Conservation (phyloP, 2,888 invertebrate genomes). For the Diaprepes abbreviatus region DNA sequence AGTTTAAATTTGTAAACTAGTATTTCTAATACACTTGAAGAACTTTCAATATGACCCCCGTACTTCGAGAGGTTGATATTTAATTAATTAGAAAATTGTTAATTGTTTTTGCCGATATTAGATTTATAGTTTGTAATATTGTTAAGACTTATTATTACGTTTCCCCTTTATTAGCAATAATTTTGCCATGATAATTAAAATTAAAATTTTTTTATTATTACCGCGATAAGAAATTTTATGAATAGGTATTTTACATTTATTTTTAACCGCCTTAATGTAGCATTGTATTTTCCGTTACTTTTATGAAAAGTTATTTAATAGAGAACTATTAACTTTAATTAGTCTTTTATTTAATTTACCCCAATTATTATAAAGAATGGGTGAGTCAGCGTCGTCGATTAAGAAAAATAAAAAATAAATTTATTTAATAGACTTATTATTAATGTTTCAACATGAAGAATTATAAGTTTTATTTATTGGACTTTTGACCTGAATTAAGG, state of each 20-base stretch:
- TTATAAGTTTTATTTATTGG: slow-evolving; percentile 4
- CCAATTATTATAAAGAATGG: slow-evolving; percentile 55
- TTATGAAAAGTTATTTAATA: slow-evolving; percentile 57
- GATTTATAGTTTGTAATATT: slow-evolving; percentile 47
- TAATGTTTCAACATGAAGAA: slow-evolving; percentile 13
- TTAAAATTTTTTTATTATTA: slow-evolving; percentile 19
- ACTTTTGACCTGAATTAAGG: slow-evolving; percentile 6
- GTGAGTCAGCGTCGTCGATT: slow-evolving; percentile 37
- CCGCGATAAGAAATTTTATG: slow-evolving; percentile 20
- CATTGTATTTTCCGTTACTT: slow-evolving; percentile 55
- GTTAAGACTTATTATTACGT: slow-evolving; percentile 20
- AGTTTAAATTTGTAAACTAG: too few species aligned
- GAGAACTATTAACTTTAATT: slow-evolving; percentile 62
- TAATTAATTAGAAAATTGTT: slow-evolving; percentile 42
- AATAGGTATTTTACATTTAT: slow-evolving; percentile 16
- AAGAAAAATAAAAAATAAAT: slow-evolving; percentile 52
- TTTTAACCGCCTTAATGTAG: slow-evolving; percentile 7
- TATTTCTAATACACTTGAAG: too few species aligned
- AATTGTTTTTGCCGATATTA: slow-evolving; percentile 47
- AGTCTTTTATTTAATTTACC: slow-evolving; percentile 60
- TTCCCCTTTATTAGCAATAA: slow-evolving; percentile 18
- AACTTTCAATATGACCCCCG: not conserved
- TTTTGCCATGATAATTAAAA: slow-evolving; percentile 21
- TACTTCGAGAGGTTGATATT: not conserved
- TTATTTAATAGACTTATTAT: slow-evolving; percentile 40